These are phyloP conservation scores for Propithecus perrieri DNA, from an alignment of 2,797 vertebrate species.

Conservation along the genomic window DNA sequence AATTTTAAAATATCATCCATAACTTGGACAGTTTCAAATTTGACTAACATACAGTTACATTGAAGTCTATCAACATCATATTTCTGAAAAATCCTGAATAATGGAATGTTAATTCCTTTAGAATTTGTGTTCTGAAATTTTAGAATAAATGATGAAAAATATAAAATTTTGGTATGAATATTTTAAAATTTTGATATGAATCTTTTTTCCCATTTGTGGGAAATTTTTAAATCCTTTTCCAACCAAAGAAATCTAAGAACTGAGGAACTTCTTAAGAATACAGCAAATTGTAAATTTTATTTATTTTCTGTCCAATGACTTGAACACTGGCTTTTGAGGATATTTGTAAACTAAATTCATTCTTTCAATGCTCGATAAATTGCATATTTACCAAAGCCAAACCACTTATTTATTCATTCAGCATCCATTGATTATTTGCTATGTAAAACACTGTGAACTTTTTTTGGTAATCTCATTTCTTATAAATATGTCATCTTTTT, in stretches of 20 bases:
- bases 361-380: not conserved
- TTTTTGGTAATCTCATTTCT: not conserved
- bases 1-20: not conserved
- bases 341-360: not conserved
- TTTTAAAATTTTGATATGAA: not conserved
- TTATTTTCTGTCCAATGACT: not conserved
- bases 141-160: not conserved
- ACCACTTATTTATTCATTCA: not conserved
- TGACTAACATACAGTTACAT: not conserved
- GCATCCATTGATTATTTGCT: not conserved
- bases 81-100: not conserved
- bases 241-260: conserved; percentile 12
- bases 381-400: not conserved
- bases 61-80: not conserved
- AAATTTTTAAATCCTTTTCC: not conserved
- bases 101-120: not conserved
- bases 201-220: not conserved
- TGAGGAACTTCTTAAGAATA: not conserved
- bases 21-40: not conserved
- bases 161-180: not conserved
- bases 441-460: not conserved
- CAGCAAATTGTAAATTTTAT: not conserved
- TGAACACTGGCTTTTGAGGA: not conserved
- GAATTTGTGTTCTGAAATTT: not conserved
- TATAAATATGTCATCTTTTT: not conserved